Percentiles rank a stretch among this genome's conserved stretches.
phyloP scores from a whole-genome alignment of 2,797 vertebrate genomes.

The Sebastes hopkinsi region DNA sequence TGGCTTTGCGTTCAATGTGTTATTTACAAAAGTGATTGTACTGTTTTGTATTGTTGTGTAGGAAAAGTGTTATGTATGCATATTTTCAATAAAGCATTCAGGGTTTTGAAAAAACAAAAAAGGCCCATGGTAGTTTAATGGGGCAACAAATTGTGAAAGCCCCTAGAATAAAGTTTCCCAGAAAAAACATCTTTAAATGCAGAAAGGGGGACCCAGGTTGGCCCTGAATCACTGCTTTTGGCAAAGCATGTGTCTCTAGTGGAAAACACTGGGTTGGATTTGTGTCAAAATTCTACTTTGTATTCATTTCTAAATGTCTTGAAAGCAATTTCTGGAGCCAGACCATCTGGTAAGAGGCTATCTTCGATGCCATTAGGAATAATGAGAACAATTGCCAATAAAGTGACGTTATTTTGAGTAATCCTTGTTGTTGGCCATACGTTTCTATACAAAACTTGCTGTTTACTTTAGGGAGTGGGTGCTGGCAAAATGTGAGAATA shows the following conservation, averaged over 20 bases:
- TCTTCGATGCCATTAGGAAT: conserved; percentile 47
- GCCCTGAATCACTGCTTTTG: conserved; percentile 27
- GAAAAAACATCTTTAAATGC: conserved; percentile 10
- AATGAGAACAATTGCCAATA: conserved; percentile 65
- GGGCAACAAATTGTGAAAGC: conserved; percentile 36
- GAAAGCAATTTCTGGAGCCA: conserved; percentile 42
- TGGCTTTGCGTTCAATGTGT: conserved; percentile 83
- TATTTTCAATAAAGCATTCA: conserved; percentile 91
- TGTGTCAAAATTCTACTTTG: conserved; percentile 39
- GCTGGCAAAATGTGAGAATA: not conserved
- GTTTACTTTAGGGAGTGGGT: not conserved
- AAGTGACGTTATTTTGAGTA: conserved; percentile 68
- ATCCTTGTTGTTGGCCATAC: conserved; percentile 49
- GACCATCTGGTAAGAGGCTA: conserved; percentile 19
- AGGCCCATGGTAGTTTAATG: conserved; percentile 58
- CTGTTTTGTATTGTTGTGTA: conserved; percentile 87
- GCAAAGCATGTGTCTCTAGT: conserved; percentile 22
- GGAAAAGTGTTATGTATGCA: conserved; percentile 88
- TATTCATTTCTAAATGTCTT: conserved; percentile 48
- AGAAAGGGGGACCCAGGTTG: not conserved
- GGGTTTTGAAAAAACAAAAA: conserved; percentile 78
- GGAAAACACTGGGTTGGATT: conserved; percentile 26
- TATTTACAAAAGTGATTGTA: conserved; percentile 87
- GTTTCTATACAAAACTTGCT: conserved; percentile 16
- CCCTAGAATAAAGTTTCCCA: not conserved